These are phyloP conservation scores for Patiria miniata DNA, from an alignment of 35 echinoderm and acorn worm genomes.

Conservation along the genomic window DNA sequence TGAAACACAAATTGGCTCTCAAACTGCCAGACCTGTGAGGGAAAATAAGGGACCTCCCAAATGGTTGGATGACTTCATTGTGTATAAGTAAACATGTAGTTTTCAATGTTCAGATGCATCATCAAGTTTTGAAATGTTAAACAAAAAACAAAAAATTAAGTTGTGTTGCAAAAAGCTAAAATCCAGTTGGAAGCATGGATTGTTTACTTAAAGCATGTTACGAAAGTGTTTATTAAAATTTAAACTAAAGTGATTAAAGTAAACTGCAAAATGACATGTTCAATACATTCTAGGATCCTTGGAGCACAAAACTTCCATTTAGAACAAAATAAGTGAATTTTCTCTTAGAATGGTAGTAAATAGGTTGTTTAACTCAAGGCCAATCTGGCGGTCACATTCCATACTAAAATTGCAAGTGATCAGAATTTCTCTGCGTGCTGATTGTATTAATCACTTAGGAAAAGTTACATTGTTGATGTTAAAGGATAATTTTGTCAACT, in stretches of 20 bases:
- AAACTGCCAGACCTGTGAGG: too few relatives aligned
- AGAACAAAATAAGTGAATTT: too few relatives aligned
- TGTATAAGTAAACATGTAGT: not conserved
- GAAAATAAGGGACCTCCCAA: too few relatives aligned
- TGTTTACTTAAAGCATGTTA: slow-evolving; percentile 1
- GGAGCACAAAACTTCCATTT: too few relatives aligned
- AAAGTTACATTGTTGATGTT: not conserved
- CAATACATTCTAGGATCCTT: too few relatives aligned
- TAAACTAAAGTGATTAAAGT: too few relatives aligned
- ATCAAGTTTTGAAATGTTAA: slow-evolving; percentile 1
- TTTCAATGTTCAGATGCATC: not conserved
- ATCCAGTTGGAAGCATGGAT: not conserved
- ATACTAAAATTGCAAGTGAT: too few relatives aligned
- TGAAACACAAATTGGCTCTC: too few relatives aligned
- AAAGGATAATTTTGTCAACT: too few relatives aligned
- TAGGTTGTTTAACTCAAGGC: not conserved
- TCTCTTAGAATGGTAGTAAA: too few relatives aligned
- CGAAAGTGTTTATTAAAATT: not conserved
- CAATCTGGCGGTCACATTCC: too few relatives aligned
- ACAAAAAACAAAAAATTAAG: not conserved
- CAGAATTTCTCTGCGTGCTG: not conserved
- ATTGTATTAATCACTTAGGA: not conserved
- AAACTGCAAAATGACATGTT: too few relatives aligned
- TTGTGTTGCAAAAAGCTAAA: slow-evolving; percentile 9
- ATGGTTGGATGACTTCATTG: slow-evolving; percentile 9